Percentiles rank a stretch among this genome's conserved stretches.
Evolutionary conservation across 2,797 vertebrate species (phyloP).

Genomic region (Lithobates sylvaticus): DNA sequence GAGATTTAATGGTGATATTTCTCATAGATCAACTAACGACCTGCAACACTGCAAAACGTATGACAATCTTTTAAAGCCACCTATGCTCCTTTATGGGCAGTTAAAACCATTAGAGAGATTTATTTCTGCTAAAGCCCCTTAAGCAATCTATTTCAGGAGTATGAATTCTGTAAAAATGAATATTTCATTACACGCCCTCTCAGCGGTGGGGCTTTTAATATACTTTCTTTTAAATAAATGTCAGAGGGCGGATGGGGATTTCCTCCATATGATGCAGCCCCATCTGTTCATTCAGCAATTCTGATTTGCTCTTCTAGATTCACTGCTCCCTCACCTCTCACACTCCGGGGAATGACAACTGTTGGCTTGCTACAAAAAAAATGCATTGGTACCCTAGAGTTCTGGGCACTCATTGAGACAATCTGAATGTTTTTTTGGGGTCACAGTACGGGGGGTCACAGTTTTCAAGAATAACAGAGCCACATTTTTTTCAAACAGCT

Average conservation of each 20-base stretch:
- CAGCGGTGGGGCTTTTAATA: constrained; percentile 4
- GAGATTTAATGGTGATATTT: background rate
- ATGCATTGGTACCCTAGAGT: background rate
- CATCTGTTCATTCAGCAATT: constrained; percentile 5
- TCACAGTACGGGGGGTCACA: no score
- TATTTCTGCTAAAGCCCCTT: constrained; percentile 13
- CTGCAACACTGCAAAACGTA: background rate
- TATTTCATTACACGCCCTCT: constrained; percentile 10
- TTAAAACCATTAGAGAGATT: background rate
- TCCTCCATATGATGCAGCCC: constrained; percentile 6
- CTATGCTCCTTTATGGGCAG: background rate
- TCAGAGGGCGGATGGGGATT: constrained; percentile 10
- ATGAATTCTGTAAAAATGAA: constrained; percentile 7
- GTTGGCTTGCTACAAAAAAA: background rate
- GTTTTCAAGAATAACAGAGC: no score
- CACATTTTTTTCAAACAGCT: no score
- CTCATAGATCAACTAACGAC: background rate
- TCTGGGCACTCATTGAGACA: background rate
- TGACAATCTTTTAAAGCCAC: background rate
- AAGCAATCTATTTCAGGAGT: background rate
- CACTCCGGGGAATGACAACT: background rate
- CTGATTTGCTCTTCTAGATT: background rate
- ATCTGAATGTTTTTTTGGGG: no score
- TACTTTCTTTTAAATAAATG: constrained; percentile 15
- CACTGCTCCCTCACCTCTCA: background rate